Evolutionary conservation across 2,113 vertebrate genomes (phyloP).

Genomic region (Tringa solitaria): DNA sequence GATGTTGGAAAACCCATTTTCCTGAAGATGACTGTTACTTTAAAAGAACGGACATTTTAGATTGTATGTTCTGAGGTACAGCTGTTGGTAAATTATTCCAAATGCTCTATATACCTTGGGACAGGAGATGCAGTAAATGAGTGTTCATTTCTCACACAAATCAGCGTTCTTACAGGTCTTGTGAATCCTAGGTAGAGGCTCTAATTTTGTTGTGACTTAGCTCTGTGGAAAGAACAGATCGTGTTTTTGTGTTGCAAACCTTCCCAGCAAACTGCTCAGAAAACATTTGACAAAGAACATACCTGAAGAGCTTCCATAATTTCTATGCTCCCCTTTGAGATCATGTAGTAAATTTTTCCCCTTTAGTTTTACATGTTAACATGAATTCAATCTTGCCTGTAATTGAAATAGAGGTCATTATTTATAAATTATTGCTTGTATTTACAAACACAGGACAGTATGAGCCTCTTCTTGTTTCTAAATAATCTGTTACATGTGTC

Average conservation of each 20-base stretch:
- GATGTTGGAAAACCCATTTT: not conserved
- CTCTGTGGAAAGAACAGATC: not conserved
- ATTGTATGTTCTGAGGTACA: fast-evolving
- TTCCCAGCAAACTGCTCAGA: not conserved
- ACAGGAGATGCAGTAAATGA: not conserved
- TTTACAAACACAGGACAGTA: not conserved
- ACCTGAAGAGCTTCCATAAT: not conserved
- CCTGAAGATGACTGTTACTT: not conserved
- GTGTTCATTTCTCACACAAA: not conserved
- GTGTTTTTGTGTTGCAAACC: not conserved
- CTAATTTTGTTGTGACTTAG: not conserved
- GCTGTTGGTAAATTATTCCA: not conserved
- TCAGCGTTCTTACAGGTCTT: not conserved
- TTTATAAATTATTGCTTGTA: not conserved
- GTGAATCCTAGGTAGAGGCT: not conserved
- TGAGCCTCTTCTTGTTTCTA: not conserved
- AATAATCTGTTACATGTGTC: not conserved
- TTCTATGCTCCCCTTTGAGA: not conserved
- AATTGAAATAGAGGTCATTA: not conserved
- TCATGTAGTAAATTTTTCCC: not conserved
- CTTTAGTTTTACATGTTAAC: not conserved
- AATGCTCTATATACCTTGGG: not conserved
- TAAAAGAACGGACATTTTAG: not conserved
- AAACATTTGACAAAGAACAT: not conserved
- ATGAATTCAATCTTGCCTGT: not conserved